These are phyloP conservation scores for Cheilosia grossa DNA, from an alignment of 2,888 invertebrate species.

Conservation along the genomic window DNA sequence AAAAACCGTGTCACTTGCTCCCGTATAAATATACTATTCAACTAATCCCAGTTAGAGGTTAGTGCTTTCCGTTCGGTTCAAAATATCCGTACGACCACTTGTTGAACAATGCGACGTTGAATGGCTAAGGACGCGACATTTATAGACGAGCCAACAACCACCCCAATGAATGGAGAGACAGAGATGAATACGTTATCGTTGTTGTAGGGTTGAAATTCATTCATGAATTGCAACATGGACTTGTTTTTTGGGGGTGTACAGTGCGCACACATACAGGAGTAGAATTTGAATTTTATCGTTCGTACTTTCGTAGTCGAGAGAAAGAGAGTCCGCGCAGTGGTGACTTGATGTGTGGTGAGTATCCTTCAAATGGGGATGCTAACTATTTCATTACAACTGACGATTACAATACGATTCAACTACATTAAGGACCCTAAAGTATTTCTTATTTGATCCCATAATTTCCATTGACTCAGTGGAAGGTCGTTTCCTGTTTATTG, in stretches of 20 bases:
- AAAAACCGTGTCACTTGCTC: constrained; percentile 37
- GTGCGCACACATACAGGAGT: constrained; percentile 9
- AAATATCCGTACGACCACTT: constrained; percentile 79
- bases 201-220: constrained; percentile 42
- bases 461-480: no score
- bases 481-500: no score
- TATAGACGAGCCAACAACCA: constrained; percentile 78
- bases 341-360: constrained; percentile 51
- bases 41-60: constrained; percentile 31
- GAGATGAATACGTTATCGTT: constrained; percentile 23
- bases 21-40: constrained; percentile 25
- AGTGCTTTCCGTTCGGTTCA: constrained; percentile 52
- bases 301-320: constrained; percentile 11
- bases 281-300: constrained; percentile 2
- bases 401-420: not conserved
- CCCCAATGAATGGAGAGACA: constrained; percentile 16
- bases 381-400: constrained; percentile 15
- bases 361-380: constrained; percentile 19
- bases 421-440: not conserved
- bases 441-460: not conserved
- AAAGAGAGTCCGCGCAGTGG: constrained; percentile 57
- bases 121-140: constrained; percentile 78
- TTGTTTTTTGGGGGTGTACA: not conserved
- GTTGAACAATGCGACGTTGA: constrained; percentile 82
- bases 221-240: constrained; percentile 47